Conservation (phyloP, 2,888 invertebrate species). For the Campopleginae sp. region DNA sequence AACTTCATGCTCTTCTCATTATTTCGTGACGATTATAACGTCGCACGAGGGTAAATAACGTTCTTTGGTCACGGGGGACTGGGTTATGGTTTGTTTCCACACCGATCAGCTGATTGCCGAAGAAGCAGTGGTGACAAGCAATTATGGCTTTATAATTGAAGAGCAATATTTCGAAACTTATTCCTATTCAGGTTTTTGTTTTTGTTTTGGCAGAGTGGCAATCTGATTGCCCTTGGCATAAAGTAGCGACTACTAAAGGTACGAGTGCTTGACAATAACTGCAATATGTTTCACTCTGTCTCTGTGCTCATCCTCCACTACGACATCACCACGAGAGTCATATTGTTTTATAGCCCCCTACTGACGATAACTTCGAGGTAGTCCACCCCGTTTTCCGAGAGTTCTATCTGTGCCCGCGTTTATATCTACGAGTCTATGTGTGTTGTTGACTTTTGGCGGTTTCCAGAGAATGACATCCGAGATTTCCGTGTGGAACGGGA, state of each 20-base stretch:
- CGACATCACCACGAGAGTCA: constrained; percentile 72
- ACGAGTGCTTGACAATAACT: constrained; percentile 76
- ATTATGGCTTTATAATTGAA: constrained; percentile 16
- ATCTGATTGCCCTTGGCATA: constrained; percentile 28
- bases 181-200: neutral
- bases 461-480: constrained; percentile 69
- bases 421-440: neutral
- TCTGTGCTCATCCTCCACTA: constrained; percentile 60
- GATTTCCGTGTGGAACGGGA: constrained; percentile 22
- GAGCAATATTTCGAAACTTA: neutral
- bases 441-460: constrained; percentile 55
- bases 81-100: neutral
- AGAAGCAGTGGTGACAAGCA: neutral
- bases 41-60: neutral
- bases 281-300: constrained; percentile 78
- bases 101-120: neutral
- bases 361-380: constrained; percentile 75
- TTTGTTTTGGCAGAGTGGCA: neutral
- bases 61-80: neutral
- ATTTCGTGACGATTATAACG: neutral
- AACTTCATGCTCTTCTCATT: neutral
- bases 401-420: constrained; percentile 21
- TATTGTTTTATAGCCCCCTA: constrained; percentile 81
- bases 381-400: constrained; percentile 26
- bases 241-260: constrained; percentile 42